phyloP scores from a whole-genome alignment of 1,140 invertebrate genomes.

The Drosophila bipectinata region DNA sequence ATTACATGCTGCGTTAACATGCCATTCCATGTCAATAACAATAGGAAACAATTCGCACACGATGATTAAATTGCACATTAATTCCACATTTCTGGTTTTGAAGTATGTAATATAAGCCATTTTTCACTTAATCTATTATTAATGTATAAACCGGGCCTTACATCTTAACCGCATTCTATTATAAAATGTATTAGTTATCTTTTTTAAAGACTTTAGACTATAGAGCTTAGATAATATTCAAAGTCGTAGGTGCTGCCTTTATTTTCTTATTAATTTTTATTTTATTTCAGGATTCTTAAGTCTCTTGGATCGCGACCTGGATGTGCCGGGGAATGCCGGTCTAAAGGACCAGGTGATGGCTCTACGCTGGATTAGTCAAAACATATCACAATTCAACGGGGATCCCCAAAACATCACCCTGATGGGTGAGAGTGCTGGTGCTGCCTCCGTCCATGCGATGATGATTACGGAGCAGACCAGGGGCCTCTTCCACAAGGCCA shows the following conservation, averaged over 20 bases:
- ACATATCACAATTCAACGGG: slow-evolving; percentile 79
- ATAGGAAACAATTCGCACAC: slow-evolving; percentile 4
- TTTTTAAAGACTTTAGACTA: no score
- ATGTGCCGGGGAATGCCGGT: slow-evolving; percentile 81
- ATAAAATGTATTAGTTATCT: no score
- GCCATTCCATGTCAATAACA: slow-evolving; percentile 5
- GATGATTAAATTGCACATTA: slow-evolving; percentile 14
- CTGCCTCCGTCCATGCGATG: slow-evolving; percentile 63
- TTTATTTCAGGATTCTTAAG: slow-evolving; percentile 66
- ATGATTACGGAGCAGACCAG: slow-evolving; percentile 66
- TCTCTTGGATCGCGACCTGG: slow-evolving; percentile 73
- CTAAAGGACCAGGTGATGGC: slow-evolving; percentile 84
- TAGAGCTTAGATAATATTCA: no score
- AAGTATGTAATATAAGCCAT: slow-evolving; percentile 1
- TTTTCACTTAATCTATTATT: slow-evolving; percentile 7
- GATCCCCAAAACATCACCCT: slow-evolving; percentile 77
- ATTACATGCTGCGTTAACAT: neutral
- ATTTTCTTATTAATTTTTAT: neutral
- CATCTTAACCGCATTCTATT: neutral
- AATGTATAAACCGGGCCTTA: neutral
- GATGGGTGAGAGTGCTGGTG: slow-evolving; percentile 81
- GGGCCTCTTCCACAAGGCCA: slow-evolving; percentile 86
- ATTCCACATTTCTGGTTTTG: neutral
- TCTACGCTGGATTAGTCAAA: slow-evolving; percentile 80
- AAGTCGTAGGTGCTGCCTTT: no score